Evolutionary conservation across 2,113 vertebrate species (phyloP).

Genomic region (Sylvietta virens): DNA sequence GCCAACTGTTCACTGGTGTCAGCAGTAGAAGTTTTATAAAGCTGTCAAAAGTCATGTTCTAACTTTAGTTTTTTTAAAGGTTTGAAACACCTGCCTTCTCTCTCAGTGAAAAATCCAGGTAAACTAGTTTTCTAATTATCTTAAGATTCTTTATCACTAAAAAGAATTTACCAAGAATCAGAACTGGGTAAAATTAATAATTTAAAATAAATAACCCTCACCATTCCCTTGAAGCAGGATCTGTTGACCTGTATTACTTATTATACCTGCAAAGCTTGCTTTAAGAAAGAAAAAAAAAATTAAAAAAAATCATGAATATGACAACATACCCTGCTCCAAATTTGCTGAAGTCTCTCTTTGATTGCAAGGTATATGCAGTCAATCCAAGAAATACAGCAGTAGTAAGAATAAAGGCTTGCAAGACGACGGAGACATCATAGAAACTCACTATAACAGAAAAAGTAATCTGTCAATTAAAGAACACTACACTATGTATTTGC

Average conservation of each 20-base stretch:
- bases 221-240: neutral
- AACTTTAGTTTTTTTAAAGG: neutral
- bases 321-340: conserved; percentile 87
- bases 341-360: conserved; percentile 93
- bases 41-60: neutral
- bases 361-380: conserved; percentile 89
- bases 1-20: neutral
- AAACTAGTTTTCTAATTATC: neutral
- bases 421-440: conserved; percentile 82
- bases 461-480: neutral
- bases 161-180: neutral
- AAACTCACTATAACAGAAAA: conserved; percentile 82
- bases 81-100: neutral
- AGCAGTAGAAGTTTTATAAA: neutral
- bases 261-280: neutral
- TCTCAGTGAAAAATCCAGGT: neutral
- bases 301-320: neutral
- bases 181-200: neutral
- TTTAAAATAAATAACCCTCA: neutral
- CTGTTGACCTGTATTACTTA: neutral
- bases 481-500: neutral
- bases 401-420: conserved; percentile 90
- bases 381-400: conserved; percentile 87
- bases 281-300: neutral
- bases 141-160: neutral